Base-by-base conservation (phyloP, 2,888 invertebrate species). In the Synergus gifuensis region DNA sequence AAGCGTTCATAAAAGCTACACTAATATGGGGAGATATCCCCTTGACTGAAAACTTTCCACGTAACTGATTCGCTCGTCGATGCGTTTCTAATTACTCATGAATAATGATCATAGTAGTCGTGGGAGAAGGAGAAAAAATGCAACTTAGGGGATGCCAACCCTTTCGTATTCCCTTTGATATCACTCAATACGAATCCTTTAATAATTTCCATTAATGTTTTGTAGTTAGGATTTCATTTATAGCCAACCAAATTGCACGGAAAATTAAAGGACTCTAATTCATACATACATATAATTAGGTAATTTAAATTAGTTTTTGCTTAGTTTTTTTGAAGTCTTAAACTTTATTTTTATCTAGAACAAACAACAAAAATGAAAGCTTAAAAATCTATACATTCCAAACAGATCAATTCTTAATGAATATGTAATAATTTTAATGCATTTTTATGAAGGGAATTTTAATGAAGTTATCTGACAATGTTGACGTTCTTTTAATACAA, bases 31-130 rank as follows among this genome's bases (percentile, higher is more conserved):
- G 44, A 42, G 66, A n/a, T 49, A 49, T 16, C 9, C 49, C 69
- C 69, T 82, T 82, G 78, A 83, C 81, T 84, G 84, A 79, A 80
- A 81, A 82, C 80, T 79, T 84, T 84, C 80, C 83, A 79, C 81
- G 81, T 79, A 77, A 84, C 80, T 81, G 79, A 82, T 79, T 79
- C 78, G 80, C 80, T 79, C 83, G 81, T 80, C 81, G 83, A 77
- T 83, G 84, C 82, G 82, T 83, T 81, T 80, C 82, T 84, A 83
- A 84, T 82, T 82, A 46, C 49, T 49, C 28, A 49, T 69, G 69
- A 69, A 69, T 69, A 69, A 49, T 22, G 9, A 9, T 28, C 28
- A 28, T 49, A 28, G 69, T 4, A 69, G 69, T 12, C 28, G 3
- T 36, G 49, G 49, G 46, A 28, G 69, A 69, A 69, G 44, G 69